These are phyloP conservation scores for Marisa cornuarietis DNA, from an alignment of 1,140 invertebrate species.

Conservation along the genomic window DNA sequence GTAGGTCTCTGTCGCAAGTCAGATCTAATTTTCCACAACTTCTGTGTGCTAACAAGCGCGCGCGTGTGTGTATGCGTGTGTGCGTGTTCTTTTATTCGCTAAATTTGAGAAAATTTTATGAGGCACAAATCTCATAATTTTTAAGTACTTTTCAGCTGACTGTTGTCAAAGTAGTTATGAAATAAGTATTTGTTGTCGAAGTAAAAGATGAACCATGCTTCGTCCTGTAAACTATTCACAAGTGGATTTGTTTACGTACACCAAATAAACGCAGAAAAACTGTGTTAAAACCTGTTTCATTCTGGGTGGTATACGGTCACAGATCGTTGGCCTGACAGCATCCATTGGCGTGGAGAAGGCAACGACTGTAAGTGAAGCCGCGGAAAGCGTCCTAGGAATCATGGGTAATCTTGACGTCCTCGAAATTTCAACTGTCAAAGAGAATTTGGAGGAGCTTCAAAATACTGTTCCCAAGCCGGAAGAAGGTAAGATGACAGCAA, in stretches of 20 bases:
- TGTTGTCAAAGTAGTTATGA: no score
- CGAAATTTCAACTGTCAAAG: constrained; percentile 45
- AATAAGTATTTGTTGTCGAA: no score
- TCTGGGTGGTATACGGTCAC: background rate
- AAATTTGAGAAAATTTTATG: no score
- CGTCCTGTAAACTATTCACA: no score
- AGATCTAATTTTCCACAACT: background rate
- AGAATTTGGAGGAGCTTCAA: constrained; percentile 42
- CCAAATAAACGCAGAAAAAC: no score
- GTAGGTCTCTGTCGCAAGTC: constrained; percentile 15
- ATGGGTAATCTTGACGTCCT: constrained; percentile 56
- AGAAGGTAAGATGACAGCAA: constrained; percentile 58
- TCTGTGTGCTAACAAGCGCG: background rate
- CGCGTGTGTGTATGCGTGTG: no score
- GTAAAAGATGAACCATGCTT: no score
- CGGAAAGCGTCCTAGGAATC: constrained; percentile 49
- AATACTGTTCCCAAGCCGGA: constrained; percentile 42
- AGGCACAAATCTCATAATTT: no score
- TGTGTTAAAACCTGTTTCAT: background rate
- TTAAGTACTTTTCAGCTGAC: no score
- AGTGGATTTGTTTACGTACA: no score
- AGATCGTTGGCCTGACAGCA: constrained; percentile 64
- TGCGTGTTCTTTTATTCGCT: no score
- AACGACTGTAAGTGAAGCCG: constrained; percentile 43
- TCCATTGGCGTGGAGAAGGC: constrained; percentile 61